Conservation (phyloP, 2,113 vertebrate species). For the Ciconia maguari region DNA sequence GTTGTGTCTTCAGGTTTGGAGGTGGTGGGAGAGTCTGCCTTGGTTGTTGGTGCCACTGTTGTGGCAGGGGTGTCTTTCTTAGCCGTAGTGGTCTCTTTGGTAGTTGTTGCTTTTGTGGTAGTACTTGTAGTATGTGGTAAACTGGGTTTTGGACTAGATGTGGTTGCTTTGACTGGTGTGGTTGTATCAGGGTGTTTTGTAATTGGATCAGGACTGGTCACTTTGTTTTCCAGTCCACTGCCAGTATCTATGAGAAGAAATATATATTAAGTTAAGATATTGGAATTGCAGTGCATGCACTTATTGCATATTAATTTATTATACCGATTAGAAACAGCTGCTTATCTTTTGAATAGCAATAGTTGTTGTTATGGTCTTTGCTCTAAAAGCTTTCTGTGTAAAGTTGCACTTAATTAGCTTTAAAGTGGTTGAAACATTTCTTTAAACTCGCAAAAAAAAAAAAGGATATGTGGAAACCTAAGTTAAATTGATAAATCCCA, state of each 20-base stretch:
- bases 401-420: background rate
- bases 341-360: background rate
- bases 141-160: background rate
- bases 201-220: background rate
- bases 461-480: background rate
- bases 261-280: background rate
- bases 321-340: rapidly evolving
- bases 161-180: background rate
- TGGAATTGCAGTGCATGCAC: background rate
- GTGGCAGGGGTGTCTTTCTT: background rate
- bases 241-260: background rate
- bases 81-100: background rate
- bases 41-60: background rate
- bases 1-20: background rate
- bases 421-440: background rate
- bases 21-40: background rate
- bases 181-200: background rate
- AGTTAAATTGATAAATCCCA: background rate
- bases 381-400: background rate
- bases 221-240: slow-evolving; percentile 14
- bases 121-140: background rate
- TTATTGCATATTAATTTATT: background rate
- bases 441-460: background rate
- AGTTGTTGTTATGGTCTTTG: background rate
- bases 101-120: background rate